Evolutionary conservation across 2,113 vertebrate genomes (phyloP).

Genomic region (Zosterops pallidus): DNA sequence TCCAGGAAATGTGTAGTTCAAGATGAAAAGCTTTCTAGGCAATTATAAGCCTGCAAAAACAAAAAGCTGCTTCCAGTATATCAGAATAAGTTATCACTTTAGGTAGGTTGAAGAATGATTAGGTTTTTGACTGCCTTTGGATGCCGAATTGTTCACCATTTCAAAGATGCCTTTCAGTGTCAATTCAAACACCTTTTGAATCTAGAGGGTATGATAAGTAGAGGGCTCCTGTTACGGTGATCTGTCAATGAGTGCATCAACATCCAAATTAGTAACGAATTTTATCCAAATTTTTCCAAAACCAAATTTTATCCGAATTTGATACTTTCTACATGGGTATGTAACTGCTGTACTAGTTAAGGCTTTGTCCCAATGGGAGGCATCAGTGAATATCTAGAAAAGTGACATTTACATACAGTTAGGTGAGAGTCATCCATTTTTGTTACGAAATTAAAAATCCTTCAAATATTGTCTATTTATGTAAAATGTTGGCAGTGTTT

Average conservation of each 20-base stretch:
- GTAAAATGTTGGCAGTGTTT: not conserved
- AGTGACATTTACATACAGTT: not conserved
- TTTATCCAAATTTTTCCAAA: not conserved
- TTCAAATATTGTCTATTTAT: not conserved
- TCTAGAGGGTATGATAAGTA: not conserved
- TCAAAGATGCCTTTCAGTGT: not conserved
- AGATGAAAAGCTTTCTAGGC: not conserved
- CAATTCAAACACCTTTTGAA: not conserved
- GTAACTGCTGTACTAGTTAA: not conserved
- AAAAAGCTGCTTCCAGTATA: not conserved
- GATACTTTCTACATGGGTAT: not conserved
- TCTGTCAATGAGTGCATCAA: not conserved
- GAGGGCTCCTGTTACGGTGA: rapidly evolving
- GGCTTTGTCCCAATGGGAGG: not conserved
- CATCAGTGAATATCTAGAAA: not conserved
- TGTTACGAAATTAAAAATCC: not conserved
- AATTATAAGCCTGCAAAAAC: not conserved
- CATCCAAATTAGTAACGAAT: not conserved
- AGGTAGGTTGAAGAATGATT: not conserved
- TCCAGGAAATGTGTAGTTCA: not conserved
- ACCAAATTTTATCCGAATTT: not conserved
- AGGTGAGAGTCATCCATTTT: not conserved
- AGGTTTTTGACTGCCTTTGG: not conserved
- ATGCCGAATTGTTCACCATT: not conserved
- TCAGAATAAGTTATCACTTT: not conserved